Conservation (phyloP, 2,888 invertebrate genomes). For the Agonum fuliginosum region DNA sequence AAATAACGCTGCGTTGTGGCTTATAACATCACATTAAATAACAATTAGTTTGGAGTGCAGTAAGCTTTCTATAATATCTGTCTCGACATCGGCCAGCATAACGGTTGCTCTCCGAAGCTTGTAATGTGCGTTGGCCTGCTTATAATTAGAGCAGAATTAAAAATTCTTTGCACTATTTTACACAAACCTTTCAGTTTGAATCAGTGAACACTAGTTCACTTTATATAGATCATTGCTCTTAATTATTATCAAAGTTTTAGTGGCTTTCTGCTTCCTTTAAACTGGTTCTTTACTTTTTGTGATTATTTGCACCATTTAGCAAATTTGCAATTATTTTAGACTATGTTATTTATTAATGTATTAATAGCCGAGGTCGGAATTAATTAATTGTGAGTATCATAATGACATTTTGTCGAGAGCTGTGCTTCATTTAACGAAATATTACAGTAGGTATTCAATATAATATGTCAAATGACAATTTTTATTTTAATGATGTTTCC, state of each 20-base stretch:
- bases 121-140: constrained; percentile 39
- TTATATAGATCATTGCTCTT: background rate
- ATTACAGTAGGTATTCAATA: too few species aligned
- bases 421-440: too few species aligned
- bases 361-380: too few species aligned
- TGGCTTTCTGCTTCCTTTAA: background rate
- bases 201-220: background rate
- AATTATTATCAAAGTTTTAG: constrained; percentile 24
- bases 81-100: constrained; percentile 9
- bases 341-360: background rate
- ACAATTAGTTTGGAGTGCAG: constrained; percentile 49
- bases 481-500: too few species aligned
- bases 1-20: constrained; percentile 23
- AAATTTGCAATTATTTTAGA: background rate
- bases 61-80: constrained; percentile 43
- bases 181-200: constrained; percentile 43
- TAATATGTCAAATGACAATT: too few species aligned
- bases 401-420: too few species aligned
- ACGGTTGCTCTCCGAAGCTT: constrained; percentile 25
- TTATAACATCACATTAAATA: constrained; percentile 51
- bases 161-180: constrained; percentile 30
- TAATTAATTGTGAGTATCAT: too few species aligned
- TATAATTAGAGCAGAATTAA: constrained; percentile 49
- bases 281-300: background rate
- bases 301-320: background rate